Base-by-base conservation (phyloP, 2,888 invertebrate genomes). In the Conchocele bisecta region DNA sequence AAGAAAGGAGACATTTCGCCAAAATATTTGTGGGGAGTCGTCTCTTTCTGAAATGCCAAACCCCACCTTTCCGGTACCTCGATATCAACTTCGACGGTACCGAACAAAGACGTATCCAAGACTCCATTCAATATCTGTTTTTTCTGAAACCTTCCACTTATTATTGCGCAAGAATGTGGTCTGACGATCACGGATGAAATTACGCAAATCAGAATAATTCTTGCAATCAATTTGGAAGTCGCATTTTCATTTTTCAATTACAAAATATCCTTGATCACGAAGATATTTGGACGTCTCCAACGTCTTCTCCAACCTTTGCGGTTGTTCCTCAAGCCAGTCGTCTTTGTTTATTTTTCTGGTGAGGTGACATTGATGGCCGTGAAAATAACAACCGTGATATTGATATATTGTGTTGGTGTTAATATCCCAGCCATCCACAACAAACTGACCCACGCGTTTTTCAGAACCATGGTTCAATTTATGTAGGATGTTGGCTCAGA, bases 391-490 rank as follows among this genome's bases (percentile, higher is more conserved):
- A 4, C 63, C 74, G 17, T 69, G 60, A 31, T 66, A 70, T 46
- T 74, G 59, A 20, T 44, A 60, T 9, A 73, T 39, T 29, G 56
- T 60, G 7, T 57, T 44, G 15, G 37, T 54, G 13, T 57, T 33
- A 7, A 53, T 17, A 33, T 46, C 35, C 39, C 13, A 67, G 0
- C 72, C 72, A 39, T 67, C 72, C 6, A 61, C 66, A 6, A 58
- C 58, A 35, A 46, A 67, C 24, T 29, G 50, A 0, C 57, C 66
- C n/a, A 67, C 24, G 13, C 58, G 33, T 13, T 60, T 35, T 31
- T 72, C 72, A 22, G 63, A 26, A 1, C 58, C 67, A 3, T 26
- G 31, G n/a, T 73, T 73, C 17, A 65, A 15, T 42, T 66, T 50
- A 44, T 76, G 73, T 29, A n/a, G 29, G 17, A 76, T 73, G 28